Base-by-base conservation (phyloP, 2,888 invertebrate species). In the Hipparchia semele region DNA sequence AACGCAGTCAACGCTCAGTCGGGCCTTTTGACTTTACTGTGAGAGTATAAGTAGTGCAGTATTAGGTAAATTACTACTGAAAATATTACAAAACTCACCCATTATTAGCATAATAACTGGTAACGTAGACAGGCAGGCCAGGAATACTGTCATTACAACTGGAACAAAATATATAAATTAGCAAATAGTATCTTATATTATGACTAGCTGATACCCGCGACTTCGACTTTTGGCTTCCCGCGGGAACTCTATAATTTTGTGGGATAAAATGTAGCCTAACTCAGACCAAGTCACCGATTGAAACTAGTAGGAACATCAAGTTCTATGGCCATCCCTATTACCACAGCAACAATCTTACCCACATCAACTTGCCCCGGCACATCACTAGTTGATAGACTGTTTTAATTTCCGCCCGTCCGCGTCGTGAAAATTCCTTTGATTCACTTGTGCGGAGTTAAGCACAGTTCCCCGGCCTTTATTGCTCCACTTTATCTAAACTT, bases 91-190 rank as follows among this genome's bases (percentile, higher is more conserved):
- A 65, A 51, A 94, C 96, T 96, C 86, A 97, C 97, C 97, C 94
- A 97, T 95, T 71, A 97, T 96, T 77, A 96, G 94, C 97, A 97
- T 97, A 77, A 96, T 91, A 71, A 97, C 94, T 33, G 97, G 96
- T 78, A 97, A 87, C n/a, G 96, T 94, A 1, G 96, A 95, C 69
- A 97, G 89, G 81, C 95, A 95, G 60, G 95, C 95, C 80, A 97
- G 94, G 78, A 96, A 95, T 78, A 96, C 95, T 1, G 96, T 96
- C 88, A 96, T 96, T 75, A 96, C 86, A 86, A 96, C 96, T 96
- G 95, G 87, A 95, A 91, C 86, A 87, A 90, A 80, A 71, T 62
- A 54, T 51, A 58, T 46, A 3, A 53, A 60, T 69, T 68, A 60
- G 4, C 54, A 58, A 4, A 10, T 13, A 3, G 12, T 23, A 23